Base-by-base conservation (phyloP, 2,113 vertebrate species). In the Oncorhynchus gorbuscha region DNA sequence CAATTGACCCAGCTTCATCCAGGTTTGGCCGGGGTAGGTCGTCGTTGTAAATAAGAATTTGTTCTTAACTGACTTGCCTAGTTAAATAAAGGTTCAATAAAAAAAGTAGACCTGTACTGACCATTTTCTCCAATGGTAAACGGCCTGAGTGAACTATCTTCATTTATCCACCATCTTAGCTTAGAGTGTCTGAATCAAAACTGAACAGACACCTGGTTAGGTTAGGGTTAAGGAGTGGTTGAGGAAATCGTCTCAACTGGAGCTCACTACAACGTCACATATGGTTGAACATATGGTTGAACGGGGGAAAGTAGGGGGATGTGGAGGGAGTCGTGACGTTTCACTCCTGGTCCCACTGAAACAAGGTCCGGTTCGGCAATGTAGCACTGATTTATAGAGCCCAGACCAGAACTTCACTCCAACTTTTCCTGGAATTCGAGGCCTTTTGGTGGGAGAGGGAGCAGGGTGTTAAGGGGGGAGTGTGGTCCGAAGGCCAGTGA, bases 341-440 rank as follows among this genome's bases (percentile, higher is more conserved):
- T 86, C 79, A 84, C 79, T 80, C 73, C 85, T 20, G 2, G 72
- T 79, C 4, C 80, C 82, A 83, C 81, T 78, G 79, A 72, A 61
- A 61, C 16, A 80, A 84, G 89, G 85, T 85, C 76, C 62, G 51
- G 81, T 77, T 51, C 14, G 76, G 78, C 83, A 89, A 87, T 72
- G 69, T 71, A 83, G n/a, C 81, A 67, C 80, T 90, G 90, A 93
- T 93, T 93, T 92, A 91, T 90, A 71, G 79, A 62, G 59, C 59
- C 59, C 79, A 73, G 75, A 5, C 73, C 79, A 89, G 81, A 85
- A 82, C 79, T 89, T 83, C 64, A 72, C 82, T 86, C 74, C 79
- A 91, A 81, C 79, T 90, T 93, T 90, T 91, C 89, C 84, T 89
- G 89, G 91, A 92, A 92, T 88, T 83, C 1, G 1, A 71, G 85